These are phyloP conservation scores for Xerus rutilus DNA, from an alignment of 2,797 vertebrate genomes.

Conservation along the genomic window DNA sequence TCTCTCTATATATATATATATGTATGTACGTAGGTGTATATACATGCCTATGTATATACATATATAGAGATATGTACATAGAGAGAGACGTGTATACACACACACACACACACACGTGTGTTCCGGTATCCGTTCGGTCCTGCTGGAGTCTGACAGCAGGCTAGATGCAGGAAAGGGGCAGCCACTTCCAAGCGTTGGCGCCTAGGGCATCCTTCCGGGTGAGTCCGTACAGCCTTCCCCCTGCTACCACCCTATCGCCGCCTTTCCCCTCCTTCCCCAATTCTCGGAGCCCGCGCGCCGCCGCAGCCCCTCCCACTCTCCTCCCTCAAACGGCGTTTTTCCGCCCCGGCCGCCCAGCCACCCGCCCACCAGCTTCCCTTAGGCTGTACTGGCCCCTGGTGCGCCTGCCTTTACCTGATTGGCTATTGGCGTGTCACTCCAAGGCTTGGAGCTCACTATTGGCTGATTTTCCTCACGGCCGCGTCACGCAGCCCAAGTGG, in stretches of 20 bases:
- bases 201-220: no score
- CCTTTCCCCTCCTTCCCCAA: accelerated
- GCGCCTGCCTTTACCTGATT: background rate
- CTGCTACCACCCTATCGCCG: accelerated
- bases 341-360: background rate
- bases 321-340: background rate
- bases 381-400: accelerated
- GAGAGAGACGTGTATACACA: no score
- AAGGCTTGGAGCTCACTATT: constrained; percentile 22
- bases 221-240: background rate
- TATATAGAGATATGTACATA: no score
- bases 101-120: no score
- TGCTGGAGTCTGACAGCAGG: no score
- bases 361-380: constrained; percentile 63
- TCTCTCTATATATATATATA: no score
- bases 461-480: constrained; percentile 1
- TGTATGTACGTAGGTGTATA: no score
- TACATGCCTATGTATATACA: no score
- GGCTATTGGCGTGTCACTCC: background rate
- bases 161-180: no score
- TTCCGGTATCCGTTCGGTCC: no score
- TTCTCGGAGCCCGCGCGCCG: accelerated
- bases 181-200: no score
- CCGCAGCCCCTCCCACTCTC: accelerated
- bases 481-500: background rate